Evolutionary conservation across 2,113 vertebrate species (phyloP), one percentile per base, ranked within the genome.

Genomic region (Camelus bactrianus): DNA sequence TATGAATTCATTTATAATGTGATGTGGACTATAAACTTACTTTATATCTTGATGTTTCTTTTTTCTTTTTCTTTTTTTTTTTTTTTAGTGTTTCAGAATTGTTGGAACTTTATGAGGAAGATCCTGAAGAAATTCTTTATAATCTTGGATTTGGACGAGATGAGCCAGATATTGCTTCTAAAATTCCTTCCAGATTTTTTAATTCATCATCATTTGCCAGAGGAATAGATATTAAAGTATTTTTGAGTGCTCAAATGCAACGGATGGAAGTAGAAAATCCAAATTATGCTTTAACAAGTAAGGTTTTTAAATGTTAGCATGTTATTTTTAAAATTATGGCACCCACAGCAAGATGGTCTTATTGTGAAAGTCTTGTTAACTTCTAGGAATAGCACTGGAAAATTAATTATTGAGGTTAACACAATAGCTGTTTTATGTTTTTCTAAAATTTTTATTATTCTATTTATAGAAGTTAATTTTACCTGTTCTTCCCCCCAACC

Each of bases 181-280:
- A 99, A 98, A 99, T 99, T 97, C 99, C 99, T 90, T 98, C 99
- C 0, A 99, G 99, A 91, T 99, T 99, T 99, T 99, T 99, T 98
- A 99, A 98, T 98, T 98, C 98, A 26, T 97, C 98, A 0, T 99
- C 99, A 0, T 98, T 98, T 95, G 99, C 99, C n/a, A 99, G 98
- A 97, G 99, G 99, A 95, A 99, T 99, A 90, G 99, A 99, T 98
- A 99, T 99, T 97, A 99, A 99, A 99, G 99, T 99, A 62, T 99
- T 99, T 98, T 98, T 99, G 97, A 99, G 98, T 98, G 99, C 99
- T 46, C 99, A 99, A 96, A 98, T 99, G 98, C 99, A 99, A 96
- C 99, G 99, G 24, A 99, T 99, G 99, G 99, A 99, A 98, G 98
- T 99, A 97, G 99, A 99, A 98, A 99, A 99, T 97, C 99, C 99